Conservation (phyloP, 2,888 invertebrate species). For the Stramonita haemastoma region DNA sequence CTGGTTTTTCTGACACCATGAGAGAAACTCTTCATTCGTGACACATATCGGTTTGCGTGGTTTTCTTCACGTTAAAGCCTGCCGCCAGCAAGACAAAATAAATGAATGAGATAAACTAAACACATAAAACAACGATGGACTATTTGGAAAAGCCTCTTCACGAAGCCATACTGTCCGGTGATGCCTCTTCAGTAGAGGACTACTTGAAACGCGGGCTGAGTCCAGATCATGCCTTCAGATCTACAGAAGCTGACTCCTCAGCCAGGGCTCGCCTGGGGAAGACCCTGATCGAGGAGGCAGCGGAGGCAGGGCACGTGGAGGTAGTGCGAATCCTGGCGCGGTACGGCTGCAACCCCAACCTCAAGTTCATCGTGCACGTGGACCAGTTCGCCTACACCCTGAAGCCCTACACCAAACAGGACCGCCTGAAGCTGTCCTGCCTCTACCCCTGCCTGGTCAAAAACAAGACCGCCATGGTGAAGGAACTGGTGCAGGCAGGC, state of each 20-base stretch:
- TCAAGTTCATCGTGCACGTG: conserved; percentile 62
- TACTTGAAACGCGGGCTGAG: conserved; percentile 61
- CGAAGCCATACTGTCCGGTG: conserved; percentile 54
- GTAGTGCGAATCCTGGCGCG: conserved; percentile 56
- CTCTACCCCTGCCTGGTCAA: conserved; percentile 65
- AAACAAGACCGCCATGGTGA: conserved; percentile 59
- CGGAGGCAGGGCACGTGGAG: conserved; percentile 54
- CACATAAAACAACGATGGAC: conserved; percentile 51
- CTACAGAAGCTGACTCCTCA: conserved; percentile 45
- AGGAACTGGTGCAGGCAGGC: conserved; percentile 60
- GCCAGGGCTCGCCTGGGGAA: conserved; percentile 51
- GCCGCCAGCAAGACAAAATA: too few species aligned
- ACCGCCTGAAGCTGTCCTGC: conserved; percentile 61
- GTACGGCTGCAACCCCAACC: conserved; percentile 60
- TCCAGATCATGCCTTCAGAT: conserved; percentile 64
- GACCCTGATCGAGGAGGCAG: conserved; percentile 63
- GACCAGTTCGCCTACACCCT: conserved; percentile 55
- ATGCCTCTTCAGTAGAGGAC: conserved; percentile 50
- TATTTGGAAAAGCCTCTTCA: conserved; percentile 65
- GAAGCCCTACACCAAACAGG: conserved; percentile 52
- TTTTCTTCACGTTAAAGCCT: too few species aligned
- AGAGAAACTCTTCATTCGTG: too few species aligned
- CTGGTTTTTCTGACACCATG: too few species aligned
- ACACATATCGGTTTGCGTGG: too few species aligned
- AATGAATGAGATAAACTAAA: too few species aligned